Percentiles rank a stretch among this genome's conserved stretches.
Conservation (phyloP, 1,140 invertebrate genomes). For the Cyclina sinensis region DNA sequence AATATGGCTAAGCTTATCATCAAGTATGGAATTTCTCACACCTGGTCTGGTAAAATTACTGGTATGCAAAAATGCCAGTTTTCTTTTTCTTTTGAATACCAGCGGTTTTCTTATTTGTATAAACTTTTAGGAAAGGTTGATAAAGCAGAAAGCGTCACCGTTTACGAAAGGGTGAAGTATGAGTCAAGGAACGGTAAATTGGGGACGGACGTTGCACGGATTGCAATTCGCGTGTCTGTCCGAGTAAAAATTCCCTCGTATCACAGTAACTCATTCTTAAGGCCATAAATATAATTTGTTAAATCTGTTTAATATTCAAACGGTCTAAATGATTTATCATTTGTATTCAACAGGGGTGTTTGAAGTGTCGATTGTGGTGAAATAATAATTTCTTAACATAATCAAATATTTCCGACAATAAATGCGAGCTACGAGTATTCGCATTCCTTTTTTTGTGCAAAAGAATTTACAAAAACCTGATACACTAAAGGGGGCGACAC, state of each 20-base stretch:
- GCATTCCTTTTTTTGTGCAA: no score
- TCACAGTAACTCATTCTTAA: not conserved
- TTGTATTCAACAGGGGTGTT: slow-evolving; percentile 18
- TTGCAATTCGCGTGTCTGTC: slow-evolving; percentile 47
- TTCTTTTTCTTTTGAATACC: not conserved
- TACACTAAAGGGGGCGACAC: no score
- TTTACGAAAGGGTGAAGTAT: not conserved
- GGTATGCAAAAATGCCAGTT: not conserved
- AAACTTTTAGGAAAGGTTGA: not conserved
- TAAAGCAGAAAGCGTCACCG: not conserved
- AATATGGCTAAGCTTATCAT: no score
- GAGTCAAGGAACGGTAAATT: slow-evolving; percentile 19
- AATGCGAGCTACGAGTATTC: no score
- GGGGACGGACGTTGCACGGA: not conserved
- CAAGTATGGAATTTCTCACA: not conserved
- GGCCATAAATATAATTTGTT: not conserved
- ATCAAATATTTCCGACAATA: no score
- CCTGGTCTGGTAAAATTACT: not conserved
- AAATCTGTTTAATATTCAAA: slow-evolving; percentile 33
- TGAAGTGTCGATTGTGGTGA: slow-evolving; percentile 1
- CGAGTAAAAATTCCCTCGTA: not conserved
- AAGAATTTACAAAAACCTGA: no score
- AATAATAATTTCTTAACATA: no score
- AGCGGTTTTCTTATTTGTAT: not conserved
- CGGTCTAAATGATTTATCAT: slow-evolving; percentile 30